A percentile compares a stretch with the other conserved stretches of the same genome.
phyloP scores from a whole-genome alignment of 2,113 vertebrate genomes.

The Tyrannus savana region DNA sequence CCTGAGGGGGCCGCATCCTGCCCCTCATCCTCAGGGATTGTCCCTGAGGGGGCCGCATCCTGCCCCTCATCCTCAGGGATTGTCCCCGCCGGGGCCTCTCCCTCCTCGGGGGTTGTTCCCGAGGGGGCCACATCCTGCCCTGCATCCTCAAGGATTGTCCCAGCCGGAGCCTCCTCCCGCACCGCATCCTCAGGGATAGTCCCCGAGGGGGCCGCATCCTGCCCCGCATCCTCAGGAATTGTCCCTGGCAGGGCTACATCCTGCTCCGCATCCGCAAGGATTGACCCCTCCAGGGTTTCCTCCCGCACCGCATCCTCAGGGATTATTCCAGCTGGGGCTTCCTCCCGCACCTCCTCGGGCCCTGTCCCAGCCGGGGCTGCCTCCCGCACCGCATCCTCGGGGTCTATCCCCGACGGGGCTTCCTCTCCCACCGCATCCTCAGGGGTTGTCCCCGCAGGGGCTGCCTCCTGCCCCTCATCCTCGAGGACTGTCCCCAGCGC shows the following conservation, averaged over 20 bases:
- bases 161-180: rapidly evolving
- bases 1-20: not conserved
- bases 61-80: too few species aligned
- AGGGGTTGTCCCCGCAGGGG: too few species aligned
- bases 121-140: too few species aligned
- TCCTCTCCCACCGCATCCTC: not conserved
- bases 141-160: too few species aligned
- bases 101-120: not conserved
- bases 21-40: not conserved
- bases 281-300: not conserved
- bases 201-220: not conserved
- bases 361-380: not conserved
- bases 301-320: rapidly evolving
- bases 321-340: not conserved
- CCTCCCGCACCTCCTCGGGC: not conserved
- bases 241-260: not conserved
- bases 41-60: not conserved
- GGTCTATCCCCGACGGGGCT: not conserved
- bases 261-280: too few species aligned
- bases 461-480: not conserved
- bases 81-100: rapidly evolving
- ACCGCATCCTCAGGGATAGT: not conserved
- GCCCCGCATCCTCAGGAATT: not conserved
- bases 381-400: not conserved
- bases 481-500: too few species aligned